Conservation (phyloP, 1,140 invertebrate species). For the Patella vulgata region DNA sequence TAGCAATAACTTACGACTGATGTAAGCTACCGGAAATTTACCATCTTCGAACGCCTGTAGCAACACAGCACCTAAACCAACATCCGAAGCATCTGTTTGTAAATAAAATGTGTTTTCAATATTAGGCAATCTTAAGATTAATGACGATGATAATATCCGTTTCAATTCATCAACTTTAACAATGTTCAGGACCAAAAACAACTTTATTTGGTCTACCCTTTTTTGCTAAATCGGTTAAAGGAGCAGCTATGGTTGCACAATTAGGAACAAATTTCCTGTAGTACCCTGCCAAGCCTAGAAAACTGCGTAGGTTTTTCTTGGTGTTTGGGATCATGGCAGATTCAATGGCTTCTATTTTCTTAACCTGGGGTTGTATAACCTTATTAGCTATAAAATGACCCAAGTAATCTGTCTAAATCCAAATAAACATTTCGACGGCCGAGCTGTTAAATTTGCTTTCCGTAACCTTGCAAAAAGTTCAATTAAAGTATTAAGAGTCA, state of each 20-base stretch:
- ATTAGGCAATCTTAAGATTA: slow-evolving; percentile 44
- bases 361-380: neutral
- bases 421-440: neutral
- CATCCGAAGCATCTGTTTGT: slow-evolving; percentile 49
- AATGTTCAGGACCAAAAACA: slow-evolving; percentile 4
- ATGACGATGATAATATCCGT: slow-evolving; percentile 15
- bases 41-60: slow-evolving; percentile 31
- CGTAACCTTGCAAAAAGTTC: neutral
- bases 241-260: slow-evolving; percentile 33
- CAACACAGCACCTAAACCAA: slow-evolving; percentile 37
- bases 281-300: slow-evolving; percentile 65
- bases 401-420: slow-evolving; percentile 1
- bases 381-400: slow-evolving; percentile 3
- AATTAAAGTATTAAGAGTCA: neutral
- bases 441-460: neutral
- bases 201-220: slow-evolving; percentile 7
- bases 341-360: slow-evolving; percentile 45
- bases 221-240: slow-evolving; percentile 38
- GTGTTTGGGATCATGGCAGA: slow-evolving; percentile 51
- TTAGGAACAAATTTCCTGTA: slow-evolving; percentile 57
- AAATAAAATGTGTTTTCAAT: slow-evolving; percentile 50
- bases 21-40: slow-evolving; percentile 37
- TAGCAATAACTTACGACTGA: slow-evolving; percentile 24
- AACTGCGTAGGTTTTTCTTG: slow-evolving; percentile 63
- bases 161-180: slow-evolving; percentile 15